Conservation (phyloP, 2,888 invertebrate species). For the Ischnus inquisitorius region DNA sequence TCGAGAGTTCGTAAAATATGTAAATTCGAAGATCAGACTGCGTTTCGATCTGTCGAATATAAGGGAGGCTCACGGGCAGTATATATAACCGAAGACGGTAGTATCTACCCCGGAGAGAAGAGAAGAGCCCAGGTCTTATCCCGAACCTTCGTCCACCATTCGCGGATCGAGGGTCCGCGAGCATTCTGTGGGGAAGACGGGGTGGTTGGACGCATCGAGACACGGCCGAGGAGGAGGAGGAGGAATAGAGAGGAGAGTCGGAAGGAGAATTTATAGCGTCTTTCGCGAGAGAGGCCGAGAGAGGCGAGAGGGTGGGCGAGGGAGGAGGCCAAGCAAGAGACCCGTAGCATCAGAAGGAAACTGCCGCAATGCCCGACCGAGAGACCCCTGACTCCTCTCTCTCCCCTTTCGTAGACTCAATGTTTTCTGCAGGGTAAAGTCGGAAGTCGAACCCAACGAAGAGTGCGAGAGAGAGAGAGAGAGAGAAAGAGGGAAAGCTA, state of each 20-base stretch:
- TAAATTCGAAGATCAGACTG: constrained; percentile 50
- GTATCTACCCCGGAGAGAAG: constrained; percentile 9
- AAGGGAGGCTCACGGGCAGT: constrained; percentile 11
- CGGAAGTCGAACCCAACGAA: constrained; percentile 83
- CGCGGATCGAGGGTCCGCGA: constrained; percentile 66
- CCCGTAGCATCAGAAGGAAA: constrained; percentile 1
- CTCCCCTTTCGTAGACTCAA: constrained; percentile 83
- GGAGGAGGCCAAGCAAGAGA: constrained; percentile 43
- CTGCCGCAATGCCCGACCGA: constrained; percentile 71
- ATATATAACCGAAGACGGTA: constrained; percentile 10
- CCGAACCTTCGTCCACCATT: constrained; percentile 62
- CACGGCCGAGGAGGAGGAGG: constrained; percentile 68
- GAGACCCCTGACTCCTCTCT: constrained; percentile 70
- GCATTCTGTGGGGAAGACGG: constrained; percentile 39
- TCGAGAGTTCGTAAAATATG: constrained; percentile 47
- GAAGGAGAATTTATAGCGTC: constrained; percentile 84
- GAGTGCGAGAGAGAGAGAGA: background rate
- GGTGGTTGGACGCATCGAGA: constrained; percentile 48
- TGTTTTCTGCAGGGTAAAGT: constrained; percentile 85
- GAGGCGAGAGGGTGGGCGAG: constrained; percentile 66
- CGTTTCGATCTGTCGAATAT: background rate
- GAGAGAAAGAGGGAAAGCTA: constrained; percentile 49
- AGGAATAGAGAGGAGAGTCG: background rate
- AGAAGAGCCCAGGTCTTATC: constrained; percentile 56
- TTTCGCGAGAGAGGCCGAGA: constrained; percentile 73